These are phyloP conservation scores for Philaethria dido DNA, from an alignment of 2,888 invertebrate genomes.

Conservation along the genomic window DNA sequence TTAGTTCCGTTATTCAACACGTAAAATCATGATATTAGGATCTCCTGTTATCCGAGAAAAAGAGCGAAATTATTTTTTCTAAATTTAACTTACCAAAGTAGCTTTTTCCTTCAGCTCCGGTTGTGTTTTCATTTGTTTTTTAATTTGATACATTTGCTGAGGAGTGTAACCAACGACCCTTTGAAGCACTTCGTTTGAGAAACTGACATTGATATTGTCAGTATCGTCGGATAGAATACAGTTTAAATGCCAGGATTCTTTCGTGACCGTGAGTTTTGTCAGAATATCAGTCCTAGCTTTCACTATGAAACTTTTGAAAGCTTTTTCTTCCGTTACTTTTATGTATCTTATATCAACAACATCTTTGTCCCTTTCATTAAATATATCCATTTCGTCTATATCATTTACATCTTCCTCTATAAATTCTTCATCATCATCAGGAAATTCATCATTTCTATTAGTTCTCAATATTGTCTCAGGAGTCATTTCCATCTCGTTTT, in stretches of 20 bases:
- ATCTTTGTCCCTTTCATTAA: slow-evolving; percentile 44
- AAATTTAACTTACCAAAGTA: slow-evolving; percentile 63
- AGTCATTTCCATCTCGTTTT: not conserved
- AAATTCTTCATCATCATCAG: slow-evolving; percentile 30
- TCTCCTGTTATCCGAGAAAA: no score
- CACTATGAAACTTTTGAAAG: slow-evolving; percentile 77
- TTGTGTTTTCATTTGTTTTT: slow-evolving; percentile 63
- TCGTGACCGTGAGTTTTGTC: slow-evolving; percentile 81
- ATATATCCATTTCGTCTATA: not conserved
- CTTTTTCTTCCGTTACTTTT: slow-evolving; percentile 60
- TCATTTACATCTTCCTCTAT: not conserved
- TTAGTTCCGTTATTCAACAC: no score
- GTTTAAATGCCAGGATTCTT: slow-evolving; percentile 81
- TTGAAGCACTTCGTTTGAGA: slow-evolving; percentile 83
- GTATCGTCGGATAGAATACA: slow-evolving; percentile 84
- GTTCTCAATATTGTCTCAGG: slow-evolving; percentile 16
- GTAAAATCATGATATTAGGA: no score
- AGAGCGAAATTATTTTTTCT: no score
- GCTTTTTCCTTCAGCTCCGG: slow-evolving; percentile 67
- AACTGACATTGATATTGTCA: slow-evolving; percentile 79
- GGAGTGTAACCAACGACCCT: slow-evolving; percentile 78
- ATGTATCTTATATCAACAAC: slow-evolving; percentile 77
- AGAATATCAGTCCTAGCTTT: slow-evolving; percentile 83
- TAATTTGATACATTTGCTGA: slow-evolving; percentile 70
- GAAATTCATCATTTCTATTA: slow-evolving; percentile 30